Conservation (phyloP, 2,113 vertebrate genomes). For the Rhinopomastus cyanomelas region DNA sequence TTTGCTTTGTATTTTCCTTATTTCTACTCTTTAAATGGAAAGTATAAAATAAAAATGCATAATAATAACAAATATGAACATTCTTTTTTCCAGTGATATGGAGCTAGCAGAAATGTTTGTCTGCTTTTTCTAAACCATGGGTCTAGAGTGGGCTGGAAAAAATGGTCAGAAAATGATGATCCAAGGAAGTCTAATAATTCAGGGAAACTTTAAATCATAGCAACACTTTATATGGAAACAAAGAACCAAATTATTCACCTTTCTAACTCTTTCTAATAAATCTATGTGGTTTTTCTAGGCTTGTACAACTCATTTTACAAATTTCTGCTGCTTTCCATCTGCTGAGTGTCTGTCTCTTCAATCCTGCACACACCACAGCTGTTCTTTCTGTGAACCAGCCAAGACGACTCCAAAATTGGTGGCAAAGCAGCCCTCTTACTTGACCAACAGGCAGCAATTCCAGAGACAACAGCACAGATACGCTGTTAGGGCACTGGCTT, state of each 20-base stretch:
- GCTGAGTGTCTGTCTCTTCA: background rate
- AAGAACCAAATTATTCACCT: background rate
- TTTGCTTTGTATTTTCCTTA: background rate
- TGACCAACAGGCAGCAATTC: background rate
- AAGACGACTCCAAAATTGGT: background rate
- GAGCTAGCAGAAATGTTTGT: background rate
- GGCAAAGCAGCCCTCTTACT: background rate
- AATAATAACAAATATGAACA: background rate
- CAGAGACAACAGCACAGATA: background rate
- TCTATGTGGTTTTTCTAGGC: background rate
- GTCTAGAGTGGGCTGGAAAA: background rate
- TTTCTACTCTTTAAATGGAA: background rate
- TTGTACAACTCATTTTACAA: background rate
- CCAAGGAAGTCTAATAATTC: background rate
- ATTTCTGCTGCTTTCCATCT: conserved; percentile 6
- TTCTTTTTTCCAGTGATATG: background rate
- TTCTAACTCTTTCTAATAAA: background rate
- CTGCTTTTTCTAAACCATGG: background rate
- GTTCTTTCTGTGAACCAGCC: background rate
- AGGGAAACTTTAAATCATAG: background rate
- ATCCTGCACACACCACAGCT: background rate
- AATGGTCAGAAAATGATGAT: background rate
- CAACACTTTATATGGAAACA: background rate
- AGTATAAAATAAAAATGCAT: background rate
- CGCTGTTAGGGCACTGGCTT: background rate